Evolutionary conservation across 2,888 invertebrate genomes (phyloP), one percentile per base, ranked within the genome.

Genomic region (Perizoma flavofasciatum): DNA sequence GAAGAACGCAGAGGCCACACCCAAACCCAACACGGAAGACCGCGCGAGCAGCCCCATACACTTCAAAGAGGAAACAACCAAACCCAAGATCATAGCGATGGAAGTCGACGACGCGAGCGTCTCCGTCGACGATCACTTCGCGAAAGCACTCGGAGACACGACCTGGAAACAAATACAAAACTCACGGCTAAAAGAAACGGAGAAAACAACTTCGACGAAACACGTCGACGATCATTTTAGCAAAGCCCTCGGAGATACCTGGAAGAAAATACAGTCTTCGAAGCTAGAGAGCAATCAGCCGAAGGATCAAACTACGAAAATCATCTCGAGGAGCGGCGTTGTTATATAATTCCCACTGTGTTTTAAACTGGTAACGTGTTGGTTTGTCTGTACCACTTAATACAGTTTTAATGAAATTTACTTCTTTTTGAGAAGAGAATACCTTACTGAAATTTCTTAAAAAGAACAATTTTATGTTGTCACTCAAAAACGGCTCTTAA

Each of bases 101-200:
- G 94, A 94, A 78, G 93, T 94, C n/a, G 93, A 93, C 62, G 87
- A 92, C 63, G 89, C 94, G 6, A 93, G 93, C 68, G 79, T 94
- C 39, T 95, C 95, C 63, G 97, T 98, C 47, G 97, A 98, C 87
- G 97, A 98, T 81, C 98, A 98, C 82, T 98, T 98, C 88, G 97
- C 97, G 39, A 97, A 97, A 90, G 97, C 98, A 0, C 89, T 98
- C 48, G 95, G 95, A 35, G 96, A 96, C 78, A 97, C 97, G 76
- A 97, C 97, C 0, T 97, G 97, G 97, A 92, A 93, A 66, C 95
- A 95, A 82, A 88, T 95, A 63, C 95, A 95, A 78, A 94, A 94
- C 59, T 94, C 94, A 35, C 93, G 93, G 49, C 76, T 89, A 78
- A 93, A 93, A 80, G 89, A 88, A 61, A 83, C 68, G 41, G 86